These are phyloP conservation scores for Pissodes strobi DNA, from an alignment of 1,140 invertebrate genomes.

Conservation along the genomic window DNA sequence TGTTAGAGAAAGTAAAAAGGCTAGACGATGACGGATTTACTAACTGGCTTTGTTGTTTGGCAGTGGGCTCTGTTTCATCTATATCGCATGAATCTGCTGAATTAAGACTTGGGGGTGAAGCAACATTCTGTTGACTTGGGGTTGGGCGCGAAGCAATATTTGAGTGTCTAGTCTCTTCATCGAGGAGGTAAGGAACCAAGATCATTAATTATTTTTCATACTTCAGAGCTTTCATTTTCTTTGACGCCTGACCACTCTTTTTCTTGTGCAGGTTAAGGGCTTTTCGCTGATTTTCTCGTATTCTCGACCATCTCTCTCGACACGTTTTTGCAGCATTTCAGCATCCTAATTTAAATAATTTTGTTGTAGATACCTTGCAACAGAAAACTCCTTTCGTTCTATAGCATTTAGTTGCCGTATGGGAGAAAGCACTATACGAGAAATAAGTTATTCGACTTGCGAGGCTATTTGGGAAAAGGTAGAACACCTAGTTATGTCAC, in stretches of 20 bases:
- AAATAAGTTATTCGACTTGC: conserved; percentile 20
- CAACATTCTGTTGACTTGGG: not conserved
- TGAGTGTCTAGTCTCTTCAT: conserved; percentile 27
- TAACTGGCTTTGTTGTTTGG: not conserved
- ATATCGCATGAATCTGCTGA: conserved; percentile 2
- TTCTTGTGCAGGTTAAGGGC: conserved; percentile 29
- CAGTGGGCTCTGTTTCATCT: conserved; percentile 4
- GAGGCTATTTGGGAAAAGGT: conserved; percentile 23
- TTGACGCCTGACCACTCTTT: conserved; percentile 34
- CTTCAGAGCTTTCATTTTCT: conserved; percentile 34
- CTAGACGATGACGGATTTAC: not conserved
- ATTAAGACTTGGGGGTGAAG: not conserved
- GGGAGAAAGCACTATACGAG: conserved; percentile 23
- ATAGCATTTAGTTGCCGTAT: conserved; percentile 23
- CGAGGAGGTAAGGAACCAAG: conserved; percentile 28
- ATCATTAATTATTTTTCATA: conserved; percentile 35
- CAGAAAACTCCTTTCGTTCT: too few species aligned
- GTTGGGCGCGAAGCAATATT: conserved; percentile 18
- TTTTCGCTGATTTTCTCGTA: not conserved
- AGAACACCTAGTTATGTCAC: conserved; percentile 18
- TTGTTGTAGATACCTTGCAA: conserved; percentile 25
- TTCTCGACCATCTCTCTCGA: conserved; percentile 28
- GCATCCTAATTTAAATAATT: not conserved
- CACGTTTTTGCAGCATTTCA: conserved; percentile 7
- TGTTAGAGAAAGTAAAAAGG: not conserved